Base-by-base conservation (phyloP, 1,140 invertebrate genomes). In the Rhyzopertha dominica region DNA sequence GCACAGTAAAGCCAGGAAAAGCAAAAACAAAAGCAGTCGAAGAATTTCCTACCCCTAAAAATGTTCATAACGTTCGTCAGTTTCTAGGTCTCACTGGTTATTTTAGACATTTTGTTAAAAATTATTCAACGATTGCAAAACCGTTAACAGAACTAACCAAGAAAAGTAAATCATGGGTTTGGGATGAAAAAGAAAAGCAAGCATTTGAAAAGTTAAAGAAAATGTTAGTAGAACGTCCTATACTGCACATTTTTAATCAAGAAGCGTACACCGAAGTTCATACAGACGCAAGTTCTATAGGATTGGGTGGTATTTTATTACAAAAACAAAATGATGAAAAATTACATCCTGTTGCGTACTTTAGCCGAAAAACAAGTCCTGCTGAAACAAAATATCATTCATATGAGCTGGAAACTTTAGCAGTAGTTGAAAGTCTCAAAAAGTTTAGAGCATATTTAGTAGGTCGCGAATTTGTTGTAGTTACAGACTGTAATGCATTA, bases 391-490 rank as follows among this genome's bases (percentile, higher is more conserved):
- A 43, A 17, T 63, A 62, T 43, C 35, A 39, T 10, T 60, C 55
- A 1, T 63, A 58, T 39, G 61, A 63, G 36, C 57, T 20, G 48
- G 51, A 48, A 55, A 59, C 34, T 34, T 53, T 24, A 18, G 57
- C 19, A 52, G 56, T 49, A 34, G 54, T 41, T 53, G 55, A 30
- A n/a, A n/a, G n/a, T n/a, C n/a, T n/a, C n/a, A n/a, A n/a, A n/a
- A n/a, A n/a, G n/a, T n/a, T n/a, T n/a, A n/a, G n/a, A n/a, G n/a
- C n/a, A n/a, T n/a, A n/a, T n/a, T n/a, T n/a, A n/a, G n/a, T n/a
- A n/a, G n/a, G n/a, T n/a, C n/a, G n/a, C n/a, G n/a, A n/a, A n/a
- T n/a, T n/a, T n/a, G n/a, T n/a, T n/a, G n/a, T n/a, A n/a, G n/a
- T n/a, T n/a, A n/a, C n/a, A n/a, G n/a, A n/a, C n/a, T n/a, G n/a